These are phyloP conservation scores for Eupsittula cactorum DNA, from an alignment of 2,113 vertebrate species.

Conservation along the genomic window DNA sequence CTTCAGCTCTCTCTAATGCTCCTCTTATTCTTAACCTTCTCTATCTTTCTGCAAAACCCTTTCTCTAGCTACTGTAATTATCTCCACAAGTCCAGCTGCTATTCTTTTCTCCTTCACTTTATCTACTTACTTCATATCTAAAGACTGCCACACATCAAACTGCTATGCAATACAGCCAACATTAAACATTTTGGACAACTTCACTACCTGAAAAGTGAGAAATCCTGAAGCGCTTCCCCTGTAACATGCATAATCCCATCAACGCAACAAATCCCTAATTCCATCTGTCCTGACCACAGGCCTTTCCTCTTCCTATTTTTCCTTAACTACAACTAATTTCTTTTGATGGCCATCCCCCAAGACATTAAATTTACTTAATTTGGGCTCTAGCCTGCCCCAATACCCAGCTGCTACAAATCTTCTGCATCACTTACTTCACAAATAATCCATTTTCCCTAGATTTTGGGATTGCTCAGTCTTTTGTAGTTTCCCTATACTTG, in stretches of 20 bases:
- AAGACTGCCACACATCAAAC: background rate
- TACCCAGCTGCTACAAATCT: background rate
- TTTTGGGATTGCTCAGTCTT: background rate
- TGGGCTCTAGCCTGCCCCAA: background rate
- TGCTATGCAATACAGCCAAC: background rate
- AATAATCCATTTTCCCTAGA: background rate
- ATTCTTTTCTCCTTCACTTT: background rate
- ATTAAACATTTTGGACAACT: background rate
- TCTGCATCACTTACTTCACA: background rate
- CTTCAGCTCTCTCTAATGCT: background rate
- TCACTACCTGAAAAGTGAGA: background rate
- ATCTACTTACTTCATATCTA: background rate
- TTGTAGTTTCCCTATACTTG: background rate
- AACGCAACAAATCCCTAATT: background rate
- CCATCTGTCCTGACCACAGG: background rate
- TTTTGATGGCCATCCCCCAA: background rate
- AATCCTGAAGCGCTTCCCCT: background rate
- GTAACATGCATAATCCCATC: background rate
- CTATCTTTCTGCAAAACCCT: background rate
- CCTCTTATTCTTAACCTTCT: background rate
- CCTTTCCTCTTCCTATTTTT: background rate
- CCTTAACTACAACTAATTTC: background rate
- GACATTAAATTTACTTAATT: background rate
- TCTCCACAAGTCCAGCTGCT: background rate
- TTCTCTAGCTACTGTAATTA: background rate